Percentiles rank a stretch among this genome's conserved stretches.
These are phyloP conservation scores for Pyrgilauda ruficollis DNA, from an alignment of 2,113 vertebrate genomes.

Conservation along the genomic window DNA sequence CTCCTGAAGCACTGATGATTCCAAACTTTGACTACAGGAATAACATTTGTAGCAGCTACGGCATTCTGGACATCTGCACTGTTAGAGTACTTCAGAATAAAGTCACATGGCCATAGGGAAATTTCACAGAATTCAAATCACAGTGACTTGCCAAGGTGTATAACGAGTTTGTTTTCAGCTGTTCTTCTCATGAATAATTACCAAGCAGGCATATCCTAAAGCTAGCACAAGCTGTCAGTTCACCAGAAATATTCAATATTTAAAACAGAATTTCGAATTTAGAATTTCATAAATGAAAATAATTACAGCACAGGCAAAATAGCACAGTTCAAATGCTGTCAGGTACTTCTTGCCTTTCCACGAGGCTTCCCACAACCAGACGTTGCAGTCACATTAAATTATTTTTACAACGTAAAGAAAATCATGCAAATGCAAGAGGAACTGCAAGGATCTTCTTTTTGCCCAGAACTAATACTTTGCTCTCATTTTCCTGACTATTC, in stretches of 20 bases:
- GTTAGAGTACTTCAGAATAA: slow-evolving; percentile 74
- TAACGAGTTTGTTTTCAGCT: slow-evolving; percentile 88
- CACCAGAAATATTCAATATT: slow-evolving; percentile 86
- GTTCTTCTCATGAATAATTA: slow-evolving; percentile 89
- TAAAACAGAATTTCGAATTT: slow-evolving; percentile 80
- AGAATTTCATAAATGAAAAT: slow-evolving; percentile 81
- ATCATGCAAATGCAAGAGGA: not conserved
- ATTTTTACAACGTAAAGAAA: slow-evolving; percentile 7
- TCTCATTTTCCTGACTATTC: slow-evolving; percentile 27
- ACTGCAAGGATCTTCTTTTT: not conserved
- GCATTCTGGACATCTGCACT: slow-evolving; percentile 78
- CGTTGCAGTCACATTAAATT: slow-evolving; percentile 8
- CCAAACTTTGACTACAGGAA: slow-evolving; percentile 67
- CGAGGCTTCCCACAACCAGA: slow-evolving; percentile 11
- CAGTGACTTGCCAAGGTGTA: slow-evolving; percentile 80
- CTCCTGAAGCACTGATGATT: slow-evolving; percentile 47
- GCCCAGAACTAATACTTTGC: slow-evolving; percentile 10
- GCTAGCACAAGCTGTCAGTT: slow-evolving; percentile 87
- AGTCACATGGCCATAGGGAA: slow-evolving; percentile 81
- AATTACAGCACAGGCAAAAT: slow-evolving; percentile 74
- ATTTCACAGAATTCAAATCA: slow-evolving; percentile 80
- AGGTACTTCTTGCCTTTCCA: slow-evolving; percentile 1
- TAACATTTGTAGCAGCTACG: slow-evolving; percentile 65
- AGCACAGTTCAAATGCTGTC: slow-evolving; percentile 55
- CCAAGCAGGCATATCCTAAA: slow-evolving; percentile 83